Evolutionary conservation across 1,140 invertebrate species (phyloP).

Genomic region (Drosophila leontia): DNA sequence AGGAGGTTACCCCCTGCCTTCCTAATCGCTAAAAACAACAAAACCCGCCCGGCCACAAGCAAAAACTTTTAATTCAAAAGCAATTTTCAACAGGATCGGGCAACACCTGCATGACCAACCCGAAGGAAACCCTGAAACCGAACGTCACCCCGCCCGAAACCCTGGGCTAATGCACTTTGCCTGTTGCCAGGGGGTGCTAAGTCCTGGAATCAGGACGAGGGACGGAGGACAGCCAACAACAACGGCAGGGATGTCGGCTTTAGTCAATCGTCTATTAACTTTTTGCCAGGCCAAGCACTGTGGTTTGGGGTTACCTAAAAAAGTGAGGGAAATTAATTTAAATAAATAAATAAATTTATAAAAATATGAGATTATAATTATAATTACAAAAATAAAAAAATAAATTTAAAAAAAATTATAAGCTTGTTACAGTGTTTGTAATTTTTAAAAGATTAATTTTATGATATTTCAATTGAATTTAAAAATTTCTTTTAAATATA

Average conservation of each 20-base stretch:
- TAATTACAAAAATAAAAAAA: no score
- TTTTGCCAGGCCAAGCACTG: slow-evolving; percentile 60
- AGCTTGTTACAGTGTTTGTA: no score
- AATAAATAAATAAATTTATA: neutral
- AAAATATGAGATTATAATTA: neutral
- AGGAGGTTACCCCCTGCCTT: neutral
- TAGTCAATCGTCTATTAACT: slow-evolving; percentile 83
- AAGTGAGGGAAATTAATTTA: no score
- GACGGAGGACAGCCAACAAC: slow-evolving; percentile 17
- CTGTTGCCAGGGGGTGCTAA: slow-evolving; percentile 70
- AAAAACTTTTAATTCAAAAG: slow-evolving; percentile 69
- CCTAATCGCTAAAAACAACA: slow-evolving; percentile 81
- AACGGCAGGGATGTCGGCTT: slow-evolving; percentile 64
- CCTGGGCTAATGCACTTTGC: slow-evolving; percentile 75
- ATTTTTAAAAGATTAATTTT: no score
- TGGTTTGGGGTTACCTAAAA: neutral
- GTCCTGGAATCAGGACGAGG: slow-evolving; percentile 35
- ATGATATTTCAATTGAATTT: no score
- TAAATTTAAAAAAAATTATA: no score
- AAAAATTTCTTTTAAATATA: no score
- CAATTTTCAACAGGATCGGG: slow-evolving; percentile 60
- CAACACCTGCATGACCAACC: slow-evolving; percentile 74
- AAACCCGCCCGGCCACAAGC: slow-evolving; percentile 74
- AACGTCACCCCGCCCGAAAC: slow-evolving; percentile 15
- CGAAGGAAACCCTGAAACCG: slow-evolving; percentile 4